Evolutionary conservation across 2,797 vertebrate genomes (phyloP).

Genomic region (Decapterus maruadsi): DNA sequence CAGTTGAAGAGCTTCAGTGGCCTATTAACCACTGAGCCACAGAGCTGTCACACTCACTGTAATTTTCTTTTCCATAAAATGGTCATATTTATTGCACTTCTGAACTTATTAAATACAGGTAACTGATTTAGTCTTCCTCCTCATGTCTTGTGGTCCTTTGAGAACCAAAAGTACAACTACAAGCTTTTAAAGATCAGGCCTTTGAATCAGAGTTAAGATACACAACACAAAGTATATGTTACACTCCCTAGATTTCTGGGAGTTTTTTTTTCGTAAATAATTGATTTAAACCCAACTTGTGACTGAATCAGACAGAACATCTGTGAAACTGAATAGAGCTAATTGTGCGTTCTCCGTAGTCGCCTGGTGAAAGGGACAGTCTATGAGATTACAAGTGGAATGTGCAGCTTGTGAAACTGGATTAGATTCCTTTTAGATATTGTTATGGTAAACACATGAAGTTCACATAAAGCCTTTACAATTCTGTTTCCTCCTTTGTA

Average conservation of each 20-base stretch:
- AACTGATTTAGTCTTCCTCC: neutral
- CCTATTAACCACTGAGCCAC: neutral
- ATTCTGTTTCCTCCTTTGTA: neutral
- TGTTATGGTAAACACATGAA: neutral
- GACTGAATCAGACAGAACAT: neutral
- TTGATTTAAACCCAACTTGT: conserved; percentile 10
- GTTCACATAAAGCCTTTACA: neutral
- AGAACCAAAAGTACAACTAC: neutral
- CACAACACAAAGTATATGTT: neutral
- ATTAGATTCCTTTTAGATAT: conserved; percentile 11
- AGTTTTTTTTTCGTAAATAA: neutral
- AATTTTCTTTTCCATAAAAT: neutral
- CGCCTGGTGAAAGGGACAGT: conserved; percentile 3
- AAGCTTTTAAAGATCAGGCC: neutral
- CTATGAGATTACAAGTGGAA: conserved; percentile 18
- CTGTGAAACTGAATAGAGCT: conserved; percentile 24
- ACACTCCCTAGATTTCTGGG: neutral
- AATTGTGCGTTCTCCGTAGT: conserved; percentile 1
- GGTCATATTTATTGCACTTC: neutral
- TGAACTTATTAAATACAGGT: neutral
- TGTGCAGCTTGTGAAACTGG: conserved; percentile 21
- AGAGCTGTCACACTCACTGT: neutral
- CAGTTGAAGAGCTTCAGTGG: neutral
- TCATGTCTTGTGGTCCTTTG: neutral
- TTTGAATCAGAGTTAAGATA: neutral